Conservation (phyloP, 2,113 vertebrate species). For the Erinaceus europaeus region DNA sequence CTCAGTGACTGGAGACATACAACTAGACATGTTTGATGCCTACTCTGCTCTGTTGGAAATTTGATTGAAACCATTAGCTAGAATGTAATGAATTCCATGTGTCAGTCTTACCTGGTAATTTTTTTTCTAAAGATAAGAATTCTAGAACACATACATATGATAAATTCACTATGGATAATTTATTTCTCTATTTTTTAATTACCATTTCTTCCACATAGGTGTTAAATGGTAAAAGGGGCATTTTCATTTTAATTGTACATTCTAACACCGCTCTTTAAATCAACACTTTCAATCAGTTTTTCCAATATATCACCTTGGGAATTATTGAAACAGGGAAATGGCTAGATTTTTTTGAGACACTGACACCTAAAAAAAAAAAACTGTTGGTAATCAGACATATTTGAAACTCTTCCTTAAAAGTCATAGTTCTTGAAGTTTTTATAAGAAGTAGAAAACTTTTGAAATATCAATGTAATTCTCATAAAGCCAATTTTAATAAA, state of each 20-base stretch:
- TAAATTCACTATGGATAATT: constrained; percentile 60
- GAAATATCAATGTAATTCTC: background rate
- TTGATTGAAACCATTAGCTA: constrained; percentile 81
- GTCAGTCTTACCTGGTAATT: constrained; percentile 53
- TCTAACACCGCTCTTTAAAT: constrained; percentile 51
- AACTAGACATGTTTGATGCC: constrained; percentile 40
- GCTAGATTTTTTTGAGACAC: background rate
- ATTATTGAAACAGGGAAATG: background rate
- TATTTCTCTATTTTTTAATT: constrained; percentile 21
- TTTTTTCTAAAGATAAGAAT: constrained; percentile 39
- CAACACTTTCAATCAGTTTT: background rate
- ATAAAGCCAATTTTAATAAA: constrained; percentile 12
- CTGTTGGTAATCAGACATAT: background rate
- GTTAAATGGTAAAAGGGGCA: constrained; percentile 64
- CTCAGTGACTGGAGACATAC: constrained; percentile 33
- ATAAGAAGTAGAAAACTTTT: background rate
- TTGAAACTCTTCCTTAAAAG: constrained; percentile 3
- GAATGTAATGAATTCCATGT: constrained; percentile 79
- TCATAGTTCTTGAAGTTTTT: background rate
- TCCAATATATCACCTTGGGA: background rate
- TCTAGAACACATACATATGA: constrained; percentile 55
- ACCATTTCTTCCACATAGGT: constrained; percentile 54
- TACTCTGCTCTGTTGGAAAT: constrained; percentile 67
- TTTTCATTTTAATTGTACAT: constrained; percentile 47
- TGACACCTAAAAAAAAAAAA: background rate